A percentile compares a stretch with the other conserved stretches of the same genome.
Conservation (phyloP, 2,888 invertebrate genomes). For the Agonopterix subpropinquella region DNA sequence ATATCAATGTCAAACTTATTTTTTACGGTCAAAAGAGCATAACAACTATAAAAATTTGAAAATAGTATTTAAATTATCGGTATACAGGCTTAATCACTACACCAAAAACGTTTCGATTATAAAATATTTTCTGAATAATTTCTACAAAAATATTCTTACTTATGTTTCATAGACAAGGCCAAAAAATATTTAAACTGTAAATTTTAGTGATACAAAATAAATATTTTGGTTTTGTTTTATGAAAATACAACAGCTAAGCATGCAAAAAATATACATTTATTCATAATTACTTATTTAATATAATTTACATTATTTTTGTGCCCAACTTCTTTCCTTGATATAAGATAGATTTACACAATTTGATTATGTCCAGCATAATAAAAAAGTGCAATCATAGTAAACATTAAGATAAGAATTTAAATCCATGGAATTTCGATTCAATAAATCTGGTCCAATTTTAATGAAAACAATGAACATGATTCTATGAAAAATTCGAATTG, state of each 20-base stretch:
- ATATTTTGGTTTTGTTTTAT: constrained; percentile 24
- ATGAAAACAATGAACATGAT: constrained; percentile 15
- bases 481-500: constrained; percentile 21
- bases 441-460: constrained; percentile 6
- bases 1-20: too few relatives aligned
- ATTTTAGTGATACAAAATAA: constrained; percentile 31
- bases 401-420: constrained; percentile 11
- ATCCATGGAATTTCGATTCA: constrained; percentile 7
- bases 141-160: constrained; percentile 7
- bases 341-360: constrained; percentile 21
- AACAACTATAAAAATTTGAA: background rate
- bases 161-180: constrained; percentile 5
- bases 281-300: constrained; percentile 6
- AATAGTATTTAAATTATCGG: background rate
- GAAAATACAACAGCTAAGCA: constrained; percentile 23
- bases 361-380: constrained; percentile 58
- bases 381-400: constrained; percentile 30
- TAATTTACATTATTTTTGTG: background rate
- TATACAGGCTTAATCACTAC: background rate
- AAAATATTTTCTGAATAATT: constrained; percentile 4
- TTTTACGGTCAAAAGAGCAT: too few relatives aligned
- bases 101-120: background rate
- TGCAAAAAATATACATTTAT: constrained; percentile 31
- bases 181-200: constrained; percentile 25
- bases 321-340: background rate